Percentiles rank a stretch among this genome's conserved stretches.
phyloP scores from a whole-genome alignment of 2,888 invertebrate species.

The Anodontia alba region DNA sequence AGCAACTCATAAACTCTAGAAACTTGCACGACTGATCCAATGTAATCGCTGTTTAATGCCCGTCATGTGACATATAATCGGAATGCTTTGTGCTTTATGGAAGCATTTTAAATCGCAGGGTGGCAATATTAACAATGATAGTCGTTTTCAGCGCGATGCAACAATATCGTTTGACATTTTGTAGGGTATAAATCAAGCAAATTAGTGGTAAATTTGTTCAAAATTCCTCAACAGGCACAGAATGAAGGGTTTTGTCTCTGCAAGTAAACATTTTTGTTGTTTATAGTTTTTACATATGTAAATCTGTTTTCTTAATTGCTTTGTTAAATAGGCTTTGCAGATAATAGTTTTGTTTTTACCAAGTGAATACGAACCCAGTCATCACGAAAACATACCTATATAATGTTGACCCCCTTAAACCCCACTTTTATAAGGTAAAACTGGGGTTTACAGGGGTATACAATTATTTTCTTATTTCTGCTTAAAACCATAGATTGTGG shows the following conservation, averaged over 20 bases:
- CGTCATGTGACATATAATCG: constrained; percentile 51
- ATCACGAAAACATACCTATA: too few species aligned
- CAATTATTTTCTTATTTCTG: too few species aligned
- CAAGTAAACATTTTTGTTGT: background rate
- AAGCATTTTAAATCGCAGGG: constrained; percentile 42
- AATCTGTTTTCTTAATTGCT: too few species aligned
- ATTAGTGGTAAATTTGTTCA: constrained; percentile 42
- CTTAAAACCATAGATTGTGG: too few species aligned
- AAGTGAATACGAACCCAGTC: too few species aligned
- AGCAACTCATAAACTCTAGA: constrained; percentile 41
- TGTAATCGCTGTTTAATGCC: constrained; percentile 57
- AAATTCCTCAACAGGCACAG: constrained; percentile 33
- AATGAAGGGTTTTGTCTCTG: background rate
- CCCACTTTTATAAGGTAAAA: too few species aligned
- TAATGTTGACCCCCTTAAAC: too few species aligned
- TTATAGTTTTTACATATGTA: background rate
- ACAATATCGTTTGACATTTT: constrained; percentile 48
- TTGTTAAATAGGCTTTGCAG: too few species aligned
- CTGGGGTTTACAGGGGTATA: too few species aligned
- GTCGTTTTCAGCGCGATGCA: constrained; percentile 34
- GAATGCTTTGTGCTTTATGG: constrained; percentile 58
- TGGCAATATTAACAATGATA: constrained; percentile 33
- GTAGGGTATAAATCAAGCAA: constrained; percentile 42
- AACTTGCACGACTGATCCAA: constrained; percentile 32
- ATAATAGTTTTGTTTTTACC: too few species aligned